Percentiles rank a stretch among this genome's conserved stretches.
Conservation (phyloP, 1,140 invertebrate species). For the Hylaeus anthracinus region DNA sequence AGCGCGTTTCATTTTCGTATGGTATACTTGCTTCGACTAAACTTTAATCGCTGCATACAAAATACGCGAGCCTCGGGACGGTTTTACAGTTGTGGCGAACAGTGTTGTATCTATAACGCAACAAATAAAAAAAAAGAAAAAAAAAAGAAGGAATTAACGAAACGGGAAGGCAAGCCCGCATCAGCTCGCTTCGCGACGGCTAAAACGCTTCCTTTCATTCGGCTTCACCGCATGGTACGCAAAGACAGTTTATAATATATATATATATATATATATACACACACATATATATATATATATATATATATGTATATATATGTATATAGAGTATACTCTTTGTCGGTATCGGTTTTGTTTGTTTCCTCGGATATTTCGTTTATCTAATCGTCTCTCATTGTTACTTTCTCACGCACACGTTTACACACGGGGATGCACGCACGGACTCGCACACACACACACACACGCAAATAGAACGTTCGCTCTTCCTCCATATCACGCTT, state of each 20-base stretch:
- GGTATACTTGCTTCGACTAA: no score
- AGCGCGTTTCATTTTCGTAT: no score
- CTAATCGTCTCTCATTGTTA: slow-evolving; percentile 19
- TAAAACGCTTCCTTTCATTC: slow-evolving; percentile 26
- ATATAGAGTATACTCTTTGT: neutral
- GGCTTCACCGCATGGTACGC: slow-evolving; percentile 47
- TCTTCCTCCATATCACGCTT: neutral
- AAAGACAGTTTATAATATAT: slow-evolving; percentile 39
- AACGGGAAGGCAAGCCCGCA: slow-evolving; percentile 1
- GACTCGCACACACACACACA: neutral
- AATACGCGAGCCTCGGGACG: no score
- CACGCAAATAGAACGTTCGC: neutral
- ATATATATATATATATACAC: slow-evolving; percentile 1
- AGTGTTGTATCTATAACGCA: neutral
- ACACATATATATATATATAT: no score
- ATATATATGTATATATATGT: no score
- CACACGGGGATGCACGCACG: neutral
- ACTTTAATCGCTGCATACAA: no score
- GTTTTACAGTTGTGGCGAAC: no score
- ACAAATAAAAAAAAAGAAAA: neutral
- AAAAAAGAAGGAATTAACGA: neutral
- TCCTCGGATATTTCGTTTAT: slow-evolving; percentile 28
- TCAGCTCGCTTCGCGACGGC: slow-evolving; percentile 12
- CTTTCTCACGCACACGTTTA: neutral
- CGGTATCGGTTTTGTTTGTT: neutral